Base-by-base conservation (phyloP, 2,113 vertebrate genomes). In the Murina feae region DNA sequence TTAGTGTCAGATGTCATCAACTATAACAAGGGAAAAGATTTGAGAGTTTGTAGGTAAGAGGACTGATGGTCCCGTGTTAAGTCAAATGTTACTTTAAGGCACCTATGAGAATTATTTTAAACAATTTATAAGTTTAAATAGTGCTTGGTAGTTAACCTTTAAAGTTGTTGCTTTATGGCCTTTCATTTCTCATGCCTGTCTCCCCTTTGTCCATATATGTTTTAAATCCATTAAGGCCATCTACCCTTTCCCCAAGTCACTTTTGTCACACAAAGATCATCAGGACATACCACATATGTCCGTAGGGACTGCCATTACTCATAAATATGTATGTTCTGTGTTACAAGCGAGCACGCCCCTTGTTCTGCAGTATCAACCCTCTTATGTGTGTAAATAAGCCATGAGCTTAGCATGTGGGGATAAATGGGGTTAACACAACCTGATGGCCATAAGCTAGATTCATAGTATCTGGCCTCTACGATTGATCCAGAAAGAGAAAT, bases 261-360 rank as follows among this genome's bases (percentile, higher is more conserved):
- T 97, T 97, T 96, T 95, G 95, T 97, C 96, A 98, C 96, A 98
- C 90, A 95, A 97, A 98, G 97, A 98, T 97, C 98, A 98, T 95
- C 96, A 97, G 97, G 97, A 98, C 97, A 97, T 88, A 97, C 82
- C 95, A 96, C 92, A 90, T 0, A 0, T 86, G 96, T 97, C 98
- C 97, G 97, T 21, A 93, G 98, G 97, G 98, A 98, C 95, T 93
- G 94, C 78, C 44, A 49, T 47, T 95, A 92, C 92, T 98, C 97
- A 98, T 98, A 97, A 98, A 98, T 98, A 98, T 98, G 98, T 98
- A 98, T 98, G 96, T 51, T 97, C 95, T 93, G 96, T 98, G 98
- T 98, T 98, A 98, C 96, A 98, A 96, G 96, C 97, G 96, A 97
- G 97, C 96, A 97, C 82, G 97, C 94, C 94, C 95, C 98, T 97